Conservation (phyloP, 2,888 invertebrate species). For the Lapara coniferarum region DNA sequence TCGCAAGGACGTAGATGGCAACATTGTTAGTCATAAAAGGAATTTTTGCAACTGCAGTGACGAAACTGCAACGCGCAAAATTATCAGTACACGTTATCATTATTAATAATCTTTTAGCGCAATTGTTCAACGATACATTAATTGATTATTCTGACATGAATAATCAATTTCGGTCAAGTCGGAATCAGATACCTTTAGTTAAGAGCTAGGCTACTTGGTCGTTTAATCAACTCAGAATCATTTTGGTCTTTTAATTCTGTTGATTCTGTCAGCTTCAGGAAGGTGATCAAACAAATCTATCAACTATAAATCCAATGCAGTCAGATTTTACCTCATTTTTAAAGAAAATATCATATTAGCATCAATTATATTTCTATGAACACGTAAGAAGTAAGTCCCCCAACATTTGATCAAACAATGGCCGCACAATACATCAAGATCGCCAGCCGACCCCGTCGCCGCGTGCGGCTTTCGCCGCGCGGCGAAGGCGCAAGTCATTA, state of each 20-base stretch:
- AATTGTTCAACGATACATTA: not conserved
- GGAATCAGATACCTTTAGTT: no score
- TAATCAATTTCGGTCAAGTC: no score
- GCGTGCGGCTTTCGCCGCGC: slow-evolving; percentile 50
- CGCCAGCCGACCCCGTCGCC: slow-evolving; percentile 43
- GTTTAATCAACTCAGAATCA: no score
- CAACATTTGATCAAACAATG: slow-evolving; percentile 7
- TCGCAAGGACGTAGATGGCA: not conserved
- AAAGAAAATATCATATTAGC: no score
- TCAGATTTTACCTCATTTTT: no score
- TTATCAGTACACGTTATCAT: not conserved
- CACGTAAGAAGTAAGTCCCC: no score
- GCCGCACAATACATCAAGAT: slow-evolving; percentile 41
- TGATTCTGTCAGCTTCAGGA: no score
- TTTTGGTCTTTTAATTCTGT: no score
- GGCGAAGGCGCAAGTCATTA: not conserved
- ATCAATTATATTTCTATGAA: no score
- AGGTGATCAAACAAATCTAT: no score
- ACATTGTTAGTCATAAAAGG: not conserved
- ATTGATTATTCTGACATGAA: not conserved
- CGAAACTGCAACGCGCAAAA: not conserved
- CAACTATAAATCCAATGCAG: no score
- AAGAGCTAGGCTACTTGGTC: no score
- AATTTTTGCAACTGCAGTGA: not conserved
- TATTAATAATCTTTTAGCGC: not conserved